phyloP scores from a whole-genome alignment of 1,140 invertebrate species.

The Camponotus vicinus region DNA sequence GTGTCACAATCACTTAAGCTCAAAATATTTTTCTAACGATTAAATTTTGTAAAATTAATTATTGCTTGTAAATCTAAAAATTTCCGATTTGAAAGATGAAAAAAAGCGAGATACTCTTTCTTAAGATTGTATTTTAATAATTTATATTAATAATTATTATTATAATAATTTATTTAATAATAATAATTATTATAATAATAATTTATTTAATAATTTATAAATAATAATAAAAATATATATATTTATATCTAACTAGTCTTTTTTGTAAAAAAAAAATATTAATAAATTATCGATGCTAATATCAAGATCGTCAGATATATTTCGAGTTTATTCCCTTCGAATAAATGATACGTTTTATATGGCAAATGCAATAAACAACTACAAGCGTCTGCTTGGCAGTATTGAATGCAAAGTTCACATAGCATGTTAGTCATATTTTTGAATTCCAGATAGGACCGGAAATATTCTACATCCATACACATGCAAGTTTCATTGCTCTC shows the following conservation, averaged over 20 bases:
- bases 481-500: not conserved
- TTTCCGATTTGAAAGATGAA: too few species aligned
- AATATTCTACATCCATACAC: not conserved
- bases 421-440: conserved; percentile 21
- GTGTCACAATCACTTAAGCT: too few species aligned
- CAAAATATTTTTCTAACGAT: too few species aligned
- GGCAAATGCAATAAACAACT: not conserved
- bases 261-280: not conserved
- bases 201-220: not conserved
- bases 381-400: not conserved
- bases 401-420: conserved; percentile 8
- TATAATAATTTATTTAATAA: too few species aligned
- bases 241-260: not conserved
- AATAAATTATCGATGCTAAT: not conserved
- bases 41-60: too few species aligned
- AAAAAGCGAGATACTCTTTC: too few species aligned
- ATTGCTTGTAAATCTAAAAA: too few species aligned
- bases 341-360: not conserved
- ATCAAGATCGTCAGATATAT: not conserved
- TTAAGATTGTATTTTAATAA: not conserved
- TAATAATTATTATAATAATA: too few species aligned
- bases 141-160: too few species aligned
- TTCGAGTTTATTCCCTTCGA: not conserved
- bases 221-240: not conserved
- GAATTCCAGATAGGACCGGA: not conserved